Evolutionary conservation across 2,797 vertebrate genomes (phyloP), one percentile per base, ranked within the genome.

Genomic region (Diglossa cyanea): DNA sequence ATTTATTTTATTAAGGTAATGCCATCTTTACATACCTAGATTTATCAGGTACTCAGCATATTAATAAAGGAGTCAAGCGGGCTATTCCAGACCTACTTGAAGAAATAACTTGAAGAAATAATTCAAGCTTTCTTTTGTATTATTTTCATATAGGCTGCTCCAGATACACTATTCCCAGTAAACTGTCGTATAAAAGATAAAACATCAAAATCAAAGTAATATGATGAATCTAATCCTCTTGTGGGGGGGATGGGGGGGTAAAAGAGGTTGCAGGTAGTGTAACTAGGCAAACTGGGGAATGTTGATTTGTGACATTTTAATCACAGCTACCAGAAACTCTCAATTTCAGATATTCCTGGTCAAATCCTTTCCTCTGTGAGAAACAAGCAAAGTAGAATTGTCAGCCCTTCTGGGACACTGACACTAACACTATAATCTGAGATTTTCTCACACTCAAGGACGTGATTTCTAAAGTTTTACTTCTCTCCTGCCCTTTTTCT

Each of bases 1-100:
- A 93, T 92, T 61, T 62, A 70, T 66, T 88, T 89, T 86, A 91
- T 89, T 85, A 89, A 80, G 76, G 84, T 71, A 91, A 84, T 90
- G 19, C 2, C 17, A 48, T 50, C 12, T 88, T 85, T 65, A 30
- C 28, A 74, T 23, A 77, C 6, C 33, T 74, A 65, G 31, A 78
- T 84, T 78, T 90, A 79, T 82, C 47, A 83, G 14, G 31, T 65
- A 68, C 35, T 94, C 53, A 71, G 26, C 42, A 33, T 44, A 18
- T 45, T 67, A 82, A 74, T 58, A 44, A 7, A 39, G 54, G 37
- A 93, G 45, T 76, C 68, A 93, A 95, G 26, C 17, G 77, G 11
- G 14, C 8, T 87, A n/a, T 83, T 71, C 8, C 25, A 54, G 13
- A 14, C 48, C 7, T 33, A 70, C 80, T 53, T 71, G 44, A 93